phyloP scores from a whole-genome alignment of 2,888 invertebrate species.

The Celastrina argiolus region DNA sequence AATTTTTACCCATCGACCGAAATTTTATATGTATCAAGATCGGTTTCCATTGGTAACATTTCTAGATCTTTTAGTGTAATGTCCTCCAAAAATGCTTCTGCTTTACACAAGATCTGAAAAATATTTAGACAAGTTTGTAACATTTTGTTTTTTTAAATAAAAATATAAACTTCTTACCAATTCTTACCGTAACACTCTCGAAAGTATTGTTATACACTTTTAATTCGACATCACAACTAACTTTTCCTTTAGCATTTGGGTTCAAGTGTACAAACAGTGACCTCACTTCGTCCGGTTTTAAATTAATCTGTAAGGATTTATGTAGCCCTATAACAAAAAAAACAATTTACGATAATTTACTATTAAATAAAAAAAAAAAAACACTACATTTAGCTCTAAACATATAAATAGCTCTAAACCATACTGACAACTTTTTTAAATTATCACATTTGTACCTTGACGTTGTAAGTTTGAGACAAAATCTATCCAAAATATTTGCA shows the following conservation, averaged over 20 bases:
- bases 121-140: background rate
- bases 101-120: conserved; percentile 59
- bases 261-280: conserved; percentile 52
- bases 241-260: conserved; percentile 56
- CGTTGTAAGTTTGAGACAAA: conserved; percentile 21
- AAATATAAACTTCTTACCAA: background rate
- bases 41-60: conserved; percentile 66
- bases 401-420: too few relatives aligned
- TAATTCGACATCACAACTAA: conserved; percentile 55
- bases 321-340: conserved; percentile 48
- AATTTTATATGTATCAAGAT: conserved; percentile 49
- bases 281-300: conserved; percentile 49
- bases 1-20: conserved; percentile 26
- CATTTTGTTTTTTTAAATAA: background rate
- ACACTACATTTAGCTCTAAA: too few relatives aligned
- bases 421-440: too few relatives aligned
- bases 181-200: conserved; percentile 58
- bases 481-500: conserved; percentile 58
- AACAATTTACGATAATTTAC: background rate
- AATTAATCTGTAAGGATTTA: conserved; percentile 40
- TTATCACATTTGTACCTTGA: background rate
- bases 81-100: conserved; percentile 69
- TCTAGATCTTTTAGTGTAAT: conserved; percentile 61
- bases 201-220: conserved; percentile 61
- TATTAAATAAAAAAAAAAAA: conserved; percentile 16